These are phyloP conservation scores for Odocoileus virginianus DNA, from an alignment of 2,113 vertebrate species.

Conservation along the genomic window DNA sequence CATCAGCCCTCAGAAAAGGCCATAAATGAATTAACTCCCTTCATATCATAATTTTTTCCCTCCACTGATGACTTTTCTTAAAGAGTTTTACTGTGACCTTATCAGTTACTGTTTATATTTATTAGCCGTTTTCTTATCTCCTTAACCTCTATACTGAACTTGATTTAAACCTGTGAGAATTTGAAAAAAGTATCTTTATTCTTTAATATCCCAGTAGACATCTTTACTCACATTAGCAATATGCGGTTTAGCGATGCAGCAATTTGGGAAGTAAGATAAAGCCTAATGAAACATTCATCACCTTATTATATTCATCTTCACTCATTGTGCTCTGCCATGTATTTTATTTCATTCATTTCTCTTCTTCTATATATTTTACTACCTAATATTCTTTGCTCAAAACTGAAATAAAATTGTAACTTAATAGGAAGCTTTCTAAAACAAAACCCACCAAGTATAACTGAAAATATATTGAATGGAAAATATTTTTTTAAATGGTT, in stretches of 20 bases:
- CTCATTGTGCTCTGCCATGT: background rate
- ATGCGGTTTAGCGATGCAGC: background rate
- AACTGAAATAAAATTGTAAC: background rate
- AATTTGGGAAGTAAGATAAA: background rate
- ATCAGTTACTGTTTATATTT: background rate
- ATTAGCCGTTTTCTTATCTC: background rate
- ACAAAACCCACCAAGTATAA: background rate
- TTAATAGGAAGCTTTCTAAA: background rate
- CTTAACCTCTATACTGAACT: background rate
- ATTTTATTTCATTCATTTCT: constrained; percentile 3
- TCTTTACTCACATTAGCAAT: background rate
- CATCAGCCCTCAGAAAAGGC: background rate
- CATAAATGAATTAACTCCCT: background rate
- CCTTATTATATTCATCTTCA: background rate
- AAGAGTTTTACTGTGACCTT: background rate
- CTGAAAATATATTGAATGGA: background rate
- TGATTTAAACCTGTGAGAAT: background rate
- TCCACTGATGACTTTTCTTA: background rate
- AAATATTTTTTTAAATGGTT: background rate
- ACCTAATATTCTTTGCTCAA: background rate
- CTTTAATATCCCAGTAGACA: background rate
- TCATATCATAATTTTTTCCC: background rate
- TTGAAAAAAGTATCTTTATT: background rate
- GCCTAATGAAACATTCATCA: background rate
- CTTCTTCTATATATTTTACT: background rate